phyloP scores from a whole-genome alignment of 2,888 invertebrate species.

The Drosophila quinaria region DNA sequence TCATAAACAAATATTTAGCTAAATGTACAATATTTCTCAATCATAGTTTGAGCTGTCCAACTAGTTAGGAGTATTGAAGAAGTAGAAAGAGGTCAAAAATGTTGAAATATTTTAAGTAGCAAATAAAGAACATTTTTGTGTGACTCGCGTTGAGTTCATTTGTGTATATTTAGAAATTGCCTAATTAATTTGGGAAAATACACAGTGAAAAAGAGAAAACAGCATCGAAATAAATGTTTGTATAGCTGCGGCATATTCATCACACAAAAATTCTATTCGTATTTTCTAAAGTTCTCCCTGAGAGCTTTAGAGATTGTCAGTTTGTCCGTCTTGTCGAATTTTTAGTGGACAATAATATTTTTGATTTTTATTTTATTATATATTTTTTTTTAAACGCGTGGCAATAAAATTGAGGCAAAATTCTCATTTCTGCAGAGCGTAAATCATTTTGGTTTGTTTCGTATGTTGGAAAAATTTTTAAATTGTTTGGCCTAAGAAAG shows the following conservation, averaged over 20 bases:
- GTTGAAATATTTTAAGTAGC: conserved; percentile 62
- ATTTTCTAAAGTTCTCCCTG: conserved; percentile 33
- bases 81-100: conserved; percentile 31
- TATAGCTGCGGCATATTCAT: conserved; percentile 50
- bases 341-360: conserved; percentile 47
- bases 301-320: conserved; percentile 5
- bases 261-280: conserved; percentile 54
- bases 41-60: neutral
- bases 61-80: conserved; percentile 4
- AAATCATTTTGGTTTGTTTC: conserved; percentile 38
- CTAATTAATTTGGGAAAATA: conserved; percentile 77
- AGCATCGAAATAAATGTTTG: conserved; percentile 53
- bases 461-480: conserved; percentile 21
- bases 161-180: conserved; percentile 79
- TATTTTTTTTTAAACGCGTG: conserved; percentile 33
- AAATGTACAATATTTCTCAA: too few relatives aligned
- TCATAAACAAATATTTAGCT: too few relatives aligned
- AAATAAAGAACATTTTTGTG: conserved; percentile 41
- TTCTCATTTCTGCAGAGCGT: conserved; percentile 25
- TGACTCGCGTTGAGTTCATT: conserved; percentile 80
- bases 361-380: neutral
- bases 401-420: conserved; percentile 25
- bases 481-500: conserved; percentile 32
- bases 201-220: conserved; percentile 24
- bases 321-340: conserved; percentile 20